Percentiles rank a stretch among this genome's conserved stretches.
phyloP scores from a whole-genome alignment of 2,888 invertebrate genomes.

The Cephus nigrinus region DNA sequence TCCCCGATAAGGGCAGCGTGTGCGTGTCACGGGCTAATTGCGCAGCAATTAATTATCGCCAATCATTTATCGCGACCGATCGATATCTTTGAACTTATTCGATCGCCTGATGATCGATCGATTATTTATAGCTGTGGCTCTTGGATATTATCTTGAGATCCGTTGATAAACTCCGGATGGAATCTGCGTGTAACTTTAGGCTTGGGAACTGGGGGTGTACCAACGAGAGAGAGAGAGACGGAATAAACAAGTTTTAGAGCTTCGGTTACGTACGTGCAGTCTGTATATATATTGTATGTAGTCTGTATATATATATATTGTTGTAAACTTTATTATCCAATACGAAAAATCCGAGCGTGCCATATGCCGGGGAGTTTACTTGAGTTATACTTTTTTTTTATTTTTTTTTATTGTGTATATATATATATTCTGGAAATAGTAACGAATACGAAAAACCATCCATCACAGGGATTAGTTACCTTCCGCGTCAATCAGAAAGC shows the following conservation, averaged over 20 bases:
- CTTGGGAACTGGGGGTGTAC: background rate
- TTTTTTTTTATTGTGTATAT: background rate
- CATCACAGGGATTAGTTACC: background rate
- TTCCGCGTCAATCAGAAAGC: background rate
- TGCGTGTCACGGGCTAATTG: conserved; percentile 35
- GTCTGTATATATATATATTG: background rate
- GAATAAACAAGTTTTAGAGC: background rate
- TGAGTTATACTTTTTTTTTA: background rate
- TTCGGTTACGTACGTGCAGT: background rate
- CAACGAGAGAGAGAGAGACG: background rate
- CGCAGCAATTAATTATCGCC: conserved; percentile 45
- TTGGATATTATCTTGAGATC: background rate
- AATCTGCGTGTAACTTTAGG: background rate
- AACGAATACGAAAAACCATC: too few relatives aligned
- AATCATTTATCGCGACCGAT: background rate
- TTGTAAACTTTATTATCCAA: background rate
- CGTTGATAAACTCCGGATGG: background rate
- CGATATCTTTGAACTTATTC: background rate
- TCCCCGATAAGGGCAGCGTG: background rate
- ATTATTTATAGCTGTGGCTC: background rate
- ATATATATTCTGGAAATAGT: background rate
- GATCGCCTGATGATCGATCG: background rate
- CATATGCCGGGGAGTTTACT: background rate
- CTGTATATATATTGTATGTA: background rate
- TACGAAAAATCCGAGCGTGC: background rate